These are phyloP conservation scores for Zootermopsis nevadensis DNA, from an alignment of 2,888 invertebrate species.

Conservation along the genomic window DNA sequence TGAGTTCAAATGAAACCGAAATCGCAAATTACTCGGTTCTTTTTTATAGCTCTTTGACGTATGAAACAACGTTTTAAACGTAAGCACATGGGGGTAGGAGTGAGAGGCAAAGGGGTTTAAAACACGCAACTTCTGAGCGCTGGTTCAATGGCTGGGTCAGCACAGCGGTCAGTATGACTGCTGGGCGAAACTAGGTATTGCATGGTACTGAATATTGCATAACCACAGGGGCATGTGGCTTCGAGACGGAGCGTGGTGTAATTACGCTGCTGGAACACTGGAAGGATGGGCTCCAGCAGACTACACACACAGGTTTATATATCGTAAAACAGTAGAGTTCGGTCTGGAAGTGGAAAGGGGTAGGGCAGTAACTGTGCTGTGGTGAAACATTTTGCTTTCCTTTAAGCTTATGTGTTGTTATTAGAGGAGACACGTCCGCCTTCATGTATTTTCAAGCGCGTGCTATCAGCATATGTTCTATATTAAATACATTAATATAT, in stretches of 20 bases:
- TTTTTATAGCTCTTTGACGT: not conserved
- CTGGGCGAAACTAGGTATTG: slow-evolving; percentile 12
- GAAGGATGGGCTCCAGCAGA: slow-evolving; percentile 9
- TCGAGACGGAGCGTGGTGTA: slow-evolving; percentile 33
- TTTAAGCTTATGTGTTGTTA: slow-evolving; percentile 11
- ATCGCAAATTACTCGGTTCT: not conserved
- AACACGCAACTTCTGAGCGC: not conserved
- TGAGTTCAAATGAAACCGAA: not conserved
- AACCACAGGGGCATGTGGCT: slow-evolving; percentile 40
- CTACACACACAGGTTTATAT: not conserved
- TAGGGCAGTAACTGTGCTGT: not conserved
- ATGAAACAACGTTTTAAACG: not conserved
- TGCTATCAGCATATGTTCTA: not conserved
- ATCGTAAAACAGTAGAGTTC: slow-evolving; percentile 21
- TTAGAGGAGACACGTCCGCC: not conserved
- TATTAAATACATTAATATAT: slow-evolving; percentile 16
- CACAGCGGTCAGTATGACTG: slow-evolving; percentile 12
- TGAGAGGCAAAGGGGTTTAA: not conserved
- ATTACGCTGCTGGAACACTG: slow-evolving; percentile 1
- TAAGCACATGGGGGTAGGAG: not conserved
- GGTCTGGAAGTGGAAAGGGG: slow-evolving; percentile 1
- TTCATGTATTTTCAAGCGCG: not conserved
- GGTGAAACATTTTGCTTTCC: slow-evolving; percentile 27
- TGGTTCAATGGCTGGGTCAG: slow-evolving; percentile 10
- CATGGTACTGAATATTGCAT: slow-evolving; percentile 38